phyloP scores from a whole-genome alignment of 2,797 vertebrate species.

The Momotus momota region DNA sequence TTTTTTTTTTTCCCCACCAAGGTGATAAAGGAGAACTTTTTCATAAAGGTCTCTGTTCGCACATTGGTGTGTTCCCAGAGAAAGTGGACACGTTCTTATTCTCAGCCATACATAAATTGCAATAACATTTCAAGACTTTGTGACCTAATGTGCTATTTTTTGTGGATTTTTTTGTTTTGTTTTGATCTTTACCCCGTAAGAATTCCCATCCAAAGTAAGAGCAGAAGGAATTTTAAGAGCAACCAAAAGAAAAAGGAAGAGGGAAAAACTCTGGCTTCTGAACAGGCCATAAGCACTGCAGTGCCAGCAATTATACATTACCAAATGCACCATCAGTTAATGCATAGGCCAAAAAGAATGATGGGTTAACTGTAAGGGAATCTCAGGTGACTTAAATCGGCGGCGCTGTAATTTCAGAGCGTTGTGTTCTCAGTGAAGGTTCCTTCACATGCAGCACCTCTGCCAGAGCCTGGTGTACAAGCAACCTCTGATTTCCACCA shows the following conservation, averaged over 20 bases:
- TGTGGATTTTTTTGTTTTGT: background rate
- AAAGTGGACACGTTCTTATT: conserved; percentile 38
- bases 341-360: background rate
- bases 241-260: background rate
- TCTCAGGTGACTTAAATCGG: background rate
- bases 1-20: background rate
- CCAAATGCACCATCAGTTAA: background rate
- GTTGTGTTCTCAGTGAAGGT: fast-evolving
- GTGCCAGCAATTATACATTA: background rate
- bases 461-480: background rate
- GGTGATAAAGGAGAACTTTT: conserved; percentile 56
- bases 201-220: conserved; percentile 9
- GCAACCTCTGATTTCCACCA: background rate
- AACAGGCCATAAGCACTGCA: background rate
- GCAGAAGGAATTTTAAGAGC: background rate
- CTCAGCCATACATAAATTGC: conserved; percentile 32
- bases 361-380: background rate
- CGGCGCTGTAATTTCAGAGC: background rate
- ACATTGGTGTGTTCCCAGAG: conserved; percentile 36
- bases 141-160: conserved; percentile 39
- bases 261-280: background rate
- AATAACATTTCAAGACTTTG: conserved; percentile 30
- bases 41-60: conserved; percentile 61
- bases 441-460: background rate
- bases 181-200: conserved; percentile 5